phyloP scores from a whole-genome alignment of 2,888 invertebrate genomes.

The Arge pagana region DNA sequence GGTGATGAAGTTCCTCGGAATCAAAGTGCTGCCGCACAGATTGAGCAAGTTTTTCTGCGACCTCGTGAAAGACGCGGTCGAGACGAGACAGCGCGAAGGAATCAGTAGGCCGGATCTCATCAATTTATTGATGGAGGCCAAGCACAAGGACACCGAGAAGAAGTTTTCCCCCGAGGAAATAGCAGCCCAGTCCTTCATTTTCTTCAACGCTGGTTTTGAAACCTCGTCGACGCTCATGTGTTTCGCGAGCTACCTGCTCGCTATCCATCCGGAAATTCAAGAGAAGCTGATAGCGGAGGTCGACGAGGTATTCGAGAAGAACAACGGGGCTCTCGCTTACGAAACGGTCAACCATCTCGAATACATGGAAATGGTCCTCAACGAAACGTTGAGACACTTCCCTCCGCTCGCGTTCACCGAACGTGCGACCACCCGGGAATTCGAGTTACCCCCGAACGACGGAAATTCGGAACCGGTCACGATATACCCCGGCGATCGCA shows the following conservation, averaged over 20 bases:
- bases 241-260: conserved; percentile 64
- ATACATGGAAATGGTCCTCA: conserved; percentile 58
- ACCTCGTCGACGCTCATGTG: conserved; percentile 59
- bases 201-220: conserved; percentile 63
- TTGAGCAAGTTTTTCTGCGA: conserved; percentile 20
- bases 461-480: conserved; percentile 41
- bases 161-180: conserved; percentile 56
- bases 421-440: conserved; percentile 61
- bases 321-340: conserved; percentile 49
- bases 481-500: conserved; percentile 52
- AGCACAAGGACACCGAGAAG: neutral
- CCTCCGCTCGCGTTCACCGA: conserved; percentile 57
- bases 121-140: conserved; percentile 29
- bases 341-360: conserved; percentile 50
- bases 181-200: conserved; percentile 63
- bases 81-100: conserved; percentile 24
- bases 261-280: conserved; percentile 65
- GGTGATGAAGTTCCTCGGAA: conserved; percentile 44
- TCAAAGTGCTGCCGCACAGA: conserved; percentile 46
- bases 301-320: conserved; percentile 56
- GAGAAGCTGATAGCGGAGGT: conserved; percentile 63
- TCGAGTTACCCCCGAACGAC: conserved; percentile 50
- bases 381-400: conserved; percentile 61
- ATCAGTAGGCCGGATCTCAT: conserved; percentile 31
- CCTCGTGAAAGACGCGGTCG: conserved; percentile 22